phyloP scores from a whole-genome alignment of 2,797 vertebrate species.

The Acipenser ruthenus region DNA sequence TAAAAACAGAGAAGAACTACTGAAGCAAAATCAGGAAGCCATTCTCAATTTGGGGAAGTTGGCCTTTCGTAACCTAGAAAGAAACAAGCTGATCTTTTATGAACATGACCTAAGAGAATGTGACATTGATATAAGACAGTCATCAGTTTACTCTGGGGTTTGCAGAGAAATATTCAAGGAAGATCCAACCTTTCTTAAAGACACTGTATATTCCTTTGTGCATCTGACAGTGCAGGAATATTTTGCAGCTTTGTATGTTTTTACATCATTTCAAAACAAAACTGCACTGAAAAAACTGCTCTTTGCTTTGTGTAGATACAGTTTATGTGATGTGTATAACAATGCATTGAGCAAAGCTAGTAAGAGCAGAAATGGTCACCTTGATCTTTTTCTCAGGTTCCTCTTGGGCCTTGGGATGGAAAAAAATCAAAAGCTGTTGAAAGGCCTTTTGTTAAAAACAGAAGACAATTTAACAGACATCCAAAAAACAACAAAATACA shows the following conservation, averaged over 20 bases:
- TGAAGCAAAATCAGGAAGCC: conserved; percentile 10
- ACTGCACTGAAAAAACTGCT: conserved; percentile 6
- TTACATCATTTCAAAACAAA: not conserved
- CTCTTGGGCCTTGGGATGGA: conserved; percentile 21
- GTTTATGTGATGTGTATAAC: conserved; percentile 6
- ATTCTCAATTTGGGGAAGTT: conserved; percentile 21
- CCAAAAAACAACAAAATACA: conserved; percentile 5
- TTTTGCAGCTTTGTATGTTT: too few relatives aligned
- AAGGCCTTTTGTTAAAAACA: conserved; percentile 1
- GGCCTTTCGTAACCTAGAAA: conserved; percentile 19
- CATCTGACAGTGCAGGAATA: too few relatives aligned
- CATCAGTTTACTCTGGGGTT: too few relatives aligned
- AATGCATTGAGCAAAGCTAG: conserved; percentile 12
- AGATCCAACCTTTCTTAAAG: too few relatives aligned
- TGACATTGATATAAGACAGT: not conserved
- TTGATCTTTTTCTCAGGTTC: conserved; percentile 24
- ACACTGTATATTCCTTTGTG: too few relatives aligned
- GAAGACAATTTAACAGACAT: not conserved
- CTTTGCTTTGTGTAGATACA: not conserved
- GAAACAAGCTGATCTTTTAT: not conserved
- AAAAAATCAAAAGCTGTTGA: conserved; percentile 12
- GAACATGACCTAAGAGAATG: conserved; percentile 15
- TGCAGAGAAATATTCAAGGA: too few relatives aligned
- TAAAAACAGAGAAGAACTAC: conserved; percentile 15
- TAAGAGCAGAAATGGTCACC: conserved; percentile 13